Percentiles rank a stretch among this genome's conserved stretches.
Evolutionary conservation across 1,140 invertebrate species (phyloP).

Genomic region (Cylas formicarius): DNA sequence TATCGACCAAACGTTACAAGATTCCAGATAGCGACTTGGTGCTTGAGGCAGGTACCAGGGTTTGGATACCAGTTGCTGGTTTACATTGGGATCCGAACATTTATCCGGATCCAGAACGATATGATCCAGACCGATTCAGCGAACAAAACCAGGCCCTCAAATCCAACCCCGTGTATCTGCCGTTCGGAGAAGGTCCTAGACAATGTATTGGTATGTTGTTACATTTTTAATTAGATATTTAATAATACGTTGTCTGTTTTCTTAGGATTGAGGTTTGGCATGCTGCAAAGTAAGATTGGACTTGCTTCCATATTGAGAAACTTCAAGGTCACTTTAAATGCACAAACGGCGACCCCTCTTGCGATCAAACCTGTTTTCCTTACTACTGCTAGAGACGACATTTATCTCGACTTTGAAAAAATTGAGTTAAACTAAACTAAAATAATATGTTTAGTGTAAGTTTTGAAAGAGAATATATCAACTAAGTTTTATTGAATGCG

Average conservation of each 20-base stretch:
- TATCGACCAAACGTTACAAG: constrained; percentile 39
- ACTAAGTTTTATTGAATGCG: no score
- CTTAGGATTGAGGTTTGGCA: not conserved
- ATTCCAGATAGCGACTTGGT: constrained; percentile 38
- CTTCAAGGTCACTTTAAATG: not conserved
- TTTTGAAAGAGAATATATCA: no score
- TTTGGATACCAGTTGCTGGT: constrained; percentile 41
- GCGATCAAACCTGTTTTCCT: no score
- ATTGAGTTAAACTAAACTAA: no score
- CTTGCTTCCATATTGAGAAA: not conserved
- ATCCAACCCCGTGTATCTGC: constrained; percentile 41
- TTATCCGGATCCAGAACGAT: constrained; percentile 49
- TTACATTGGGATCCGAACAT: constrained; percentile 40
- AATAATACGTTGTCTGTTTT: no score
- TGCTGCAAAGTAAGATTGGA: not conserved
- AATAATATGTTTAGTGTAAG: no score
- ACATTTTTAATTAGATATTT: no score
- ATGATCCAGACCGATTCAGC: constrained; percentile 43
- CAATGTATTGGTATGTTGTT: constrained; percentile 50
- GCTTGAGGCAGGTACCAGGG: constrained; percentile 40
- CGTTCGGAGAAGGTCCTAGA: constrained; percentile 48
- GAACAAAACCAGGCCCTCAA: constrained; percentile 31
- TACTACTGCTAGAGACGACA: no score
- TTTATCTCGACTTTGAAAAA: no score
- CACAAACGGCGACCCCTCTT: no score